A percentile compares a stretch with the other conserved stretches of the same genome.
Conservation (phyloP, 2,113 vertebrate genomes). For the Nannospalax galili region DNA sequence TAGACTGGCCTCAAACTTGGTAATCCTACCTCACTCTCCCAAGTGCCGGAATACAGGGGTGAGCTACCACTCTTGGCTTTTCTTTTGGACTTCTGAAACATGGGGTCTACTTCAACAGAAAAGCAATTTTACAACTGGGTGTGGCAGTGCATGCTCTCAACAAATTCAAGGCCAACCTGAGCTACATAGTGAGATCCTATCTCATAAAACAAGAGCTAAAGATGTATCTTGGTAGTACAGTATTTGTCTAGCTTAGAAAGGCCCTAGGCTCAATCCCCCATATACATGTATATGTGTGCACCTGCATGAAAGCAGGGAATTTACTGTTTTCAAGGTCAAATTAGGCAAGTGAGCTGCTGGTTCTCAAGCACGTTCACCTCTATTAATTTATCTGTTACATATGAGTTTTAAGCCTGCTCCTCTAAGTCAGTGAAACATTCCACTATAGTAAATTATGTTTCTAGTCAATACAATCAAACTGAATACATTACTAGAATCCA, state of each 20-base stretch:
- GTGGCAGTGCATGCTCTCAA: not conserved
- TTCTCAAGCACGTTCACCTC: not conserved
- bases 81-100: not conserved
- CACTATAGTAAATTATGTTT: not conserved
- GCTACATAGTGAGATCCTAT: not conserved
- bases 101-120: not conserved
- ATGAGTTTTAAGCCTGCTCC: not conserved
- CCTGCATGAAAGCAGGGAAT: too few species aligned
- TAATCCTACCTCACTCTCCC: not conserved
- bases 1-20: not conserved
- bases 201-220: not conserved
- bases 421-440: slow-evolving; percentile 23
- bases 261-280: not conserved
- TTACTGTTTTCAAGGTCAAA: slow-evolving; percentile 32
- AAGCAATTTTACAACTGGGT: not conserved
- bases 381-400: not conserved
- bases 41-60: not conserved
- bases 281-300: too few species aligned
- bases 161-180: not conserved
- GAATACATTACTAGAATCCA: not conserved
- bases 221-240: not conserved
- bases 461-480: slow-evolving; percentile 2
- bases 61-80: not conserved
- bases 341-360: not conserved
- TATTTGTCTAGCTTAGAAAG: not conserved